These are phyloP conservation scores for Antedon mediterranea DNA, from an alignment of 53 echinoderm and acorn worm genomes.

Conservation along the genomic window DNA sequence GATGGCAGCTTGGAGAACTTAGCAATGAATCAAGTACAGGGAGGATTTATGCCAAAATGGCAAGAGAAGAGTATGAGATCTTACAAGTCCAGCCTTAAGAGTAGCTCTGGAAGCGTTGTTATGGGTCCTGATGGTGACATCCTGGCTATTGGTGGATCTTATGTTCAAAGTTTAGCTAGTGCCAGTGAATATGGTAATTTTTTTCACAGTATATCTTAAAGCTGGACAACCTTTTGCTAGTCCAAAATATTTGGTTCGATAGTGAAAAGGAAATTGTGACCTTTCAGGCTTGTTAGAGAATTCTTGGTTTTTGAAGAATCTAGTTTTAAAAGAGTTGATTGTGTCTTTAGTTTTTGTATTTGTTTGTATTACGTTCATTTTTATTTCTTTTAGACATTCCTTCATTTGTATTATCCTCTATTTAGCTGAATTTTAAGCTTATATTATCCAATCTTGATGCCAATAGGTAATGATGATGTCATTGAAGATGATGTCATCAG, in stretches of 20 bases:
- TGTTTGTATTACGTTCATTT: no score
- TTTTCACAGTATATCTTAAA: no score
- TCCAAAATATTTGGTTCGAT: no score
- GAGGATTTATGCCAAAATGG: conserved; percentile 46
- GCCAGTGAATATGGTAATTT: not conserved
- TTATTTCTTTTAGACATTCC: no score
- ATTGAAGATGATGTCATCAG: not conserved
- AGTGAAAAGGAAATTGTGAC: no score
- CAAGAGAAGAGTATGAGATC: conserved; percentile 68
- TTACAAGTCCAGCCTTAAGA: conserved; percentile 36
- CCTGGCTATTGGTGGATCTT: conserved; percentile 28
- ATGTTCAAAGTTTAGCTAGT: not conserved
- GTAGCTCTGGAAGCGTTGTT: conserved; percentile 28
- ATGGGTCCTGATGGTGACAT: conserved; percentile 33
- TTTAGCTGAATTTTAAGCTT: no score
- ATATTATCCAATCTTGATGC: not conserved
- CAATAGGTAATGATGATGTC: not conserved
- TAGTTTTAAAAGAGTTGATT: no score
- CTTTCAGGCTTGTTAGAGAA: no score
- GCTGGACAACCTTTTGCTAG: no score
- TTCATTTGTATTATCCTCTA: no score
- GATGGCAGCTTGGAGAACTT: conserved; percentile 48
- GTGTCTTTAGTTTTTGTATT: no score
- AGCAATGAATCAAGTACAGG: conserved; percentile 27
- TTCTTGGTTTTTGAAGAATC: no score